Evolutionary conservation across 2,888 invertebrate species (phyloP), one percentile per base, ranked within the genome.

Genomic region (Microchrysa polita): DNA sequence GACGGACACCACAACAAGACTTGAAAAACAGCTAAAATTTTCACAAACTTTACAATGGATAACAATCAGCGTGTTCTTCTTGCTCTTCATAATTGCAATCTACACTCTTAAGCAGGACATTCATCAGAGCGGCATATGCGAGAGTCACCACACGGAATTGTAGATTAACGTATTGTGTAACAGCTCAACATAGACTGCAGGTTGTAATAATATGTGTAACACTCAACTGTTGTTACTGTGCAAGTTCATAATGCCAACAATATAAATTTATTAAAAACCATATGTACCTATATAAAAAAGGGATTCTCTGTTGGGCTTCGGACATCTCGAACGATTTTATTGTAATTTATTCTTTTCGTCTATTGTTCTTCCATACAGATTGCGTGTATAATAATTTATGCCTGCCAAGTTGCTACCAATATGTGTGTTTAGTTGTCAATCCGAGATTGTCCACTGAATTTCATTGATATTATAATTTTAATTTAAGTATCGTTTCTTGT

Each of bases 21-120:
- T 90, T 63, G 86, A 87, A 72, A 82, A 81, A 23, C 87, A 88
- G 40, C 77, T 89, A 22, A 84, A 83, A 71, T 83, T 83, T 40
- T 83, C 86, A 18, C 88, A 87, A 78, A 84, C 86, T 78, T 81
- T 88, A 65, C 87, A 88, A 79, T 83, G 87, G 74, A 80, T 87
- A 2, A 87, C 87, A n/a, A 82, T 89, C 59, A 78, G 86, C 48
- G 78, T 88, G 53, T 82, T 87, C 55, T 72, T 88, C 14, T 77
- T 86, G 52, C 79, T 87, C 16, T 85, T 84, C 16, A 79, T 85
- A 44, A 82, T 82, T 2, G 80, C 87, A 48, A 81, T 86, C 14
- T 87, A 86, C 78, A 80, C 87, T 73, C 78, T 87, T 57, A 85
- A 84, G 78, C 80, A 81, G 10, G 86, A 86, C 76, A 79, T 82